These are phyloP conservation scores for Spatulosminthurus flaviceps DNA, from an alignment of 2,888 invertebrate genomes.

Conservation along the genomic window DNA sequence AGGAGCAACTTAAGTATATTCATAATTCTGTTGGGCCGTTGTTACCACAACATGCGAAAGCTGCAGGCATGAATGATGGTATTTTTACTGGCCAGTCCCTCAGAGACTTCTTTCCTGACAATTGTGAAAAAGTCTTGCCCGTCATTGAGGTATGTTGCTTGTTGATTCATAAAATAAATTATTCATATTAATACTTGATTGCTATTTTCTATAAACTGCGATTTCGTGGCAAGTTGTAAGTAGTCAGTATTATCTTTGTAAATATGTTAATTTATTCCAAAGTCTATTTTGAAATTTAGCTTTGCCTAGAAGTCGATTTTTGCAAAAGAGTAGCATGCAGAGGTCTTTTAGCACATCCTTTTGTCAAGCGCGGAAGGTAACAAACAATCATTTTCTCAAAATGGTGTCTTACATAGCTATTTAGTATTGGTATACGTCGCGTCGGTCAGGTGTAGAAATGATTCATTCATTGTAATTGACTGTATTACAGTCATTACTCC, in stretches of 20 bases:
- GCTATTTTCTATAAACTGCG: too few relatives aligned
- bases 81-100: conserved; percentile 30
- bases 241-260: too few relatives aligned
- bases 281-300: conserved; percentile 32
- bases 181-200: too few relatives aligned
- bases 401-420: too few relatives aligned
- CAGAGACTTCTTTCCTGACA: conserved; percentile 40
- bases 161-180: too few relatives aligned
- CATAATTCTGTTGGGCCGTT: conserved; percentile 45
- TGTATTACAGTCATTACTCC: not conserved
- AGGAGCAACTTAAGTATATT: conserved; percentile 49
- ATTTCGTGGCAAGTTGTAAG: too few relatives aligned
- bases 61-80: conserved; percentile 30
- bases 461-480: too few relatives aligned
- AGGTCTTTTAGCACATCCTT: conserved; percentile 45
- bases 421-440: too few relatives aligned
- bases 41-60: conserved; percentile 40
- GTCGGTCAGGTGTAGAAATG: too few relatives aligned
- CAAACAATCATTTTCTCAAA: not conserved
- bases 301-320: conserved; percentile 53
- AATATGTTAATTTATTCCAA: too few relatives aligned
- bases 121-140: conserved; percentile 28
- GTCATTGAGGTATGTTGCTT: not conserved
- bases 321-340: conserved; percentile 46
- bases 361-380: conserved; percentile 44